A percentile compares a stretch with the other conserved stretches of the same genome.
phyloP scores from a whole-genome alignment of 1,140 invertebrate species.

The Chrysoperla carnea region DNA sequence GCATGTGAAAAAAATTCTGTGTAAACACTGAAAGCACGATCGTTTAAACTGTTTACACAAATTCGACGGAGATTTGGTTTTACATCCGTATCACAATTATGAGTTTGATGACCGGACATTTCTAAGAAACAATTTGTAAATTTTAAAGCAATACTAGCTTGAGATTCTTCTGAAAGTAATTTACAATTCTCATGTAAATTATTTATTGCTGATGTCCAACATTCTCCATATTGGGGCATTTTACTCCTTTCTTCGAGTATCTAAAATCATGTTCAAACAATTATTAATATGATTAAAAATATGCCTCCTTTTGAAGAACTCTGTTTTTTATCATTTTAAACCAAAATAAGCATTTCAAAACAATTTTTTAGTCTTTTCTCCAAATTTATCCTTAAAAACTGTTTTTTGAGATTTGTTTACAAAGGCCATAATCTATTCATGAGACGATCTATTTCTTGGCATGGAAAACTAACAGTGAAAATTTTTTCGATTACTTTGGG shows the following conservation, averaged over 20 bases:
- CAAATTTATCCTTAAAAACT: no score
- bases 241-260: slow-evolving; percentile 16
- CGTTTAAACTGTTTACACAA: slow-evolving; percentile 37
- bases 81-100: slow-evolving; percentile 28
- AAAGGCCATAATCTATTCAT: no score
- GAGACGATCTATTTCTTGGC: no score
- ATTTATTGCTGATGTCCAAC: slow-evolving; percentile 39
- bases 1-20: slow-evolving; percentile 51
- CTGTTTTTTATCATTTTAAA: neutral
- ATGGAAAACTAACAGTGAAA: no score
- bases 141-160: slow-evolving; percentile 37
- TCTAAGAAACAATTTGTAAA: slow-evolving; percentile 48
- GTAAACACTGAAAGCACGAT: slow-evolving; percentile 37
- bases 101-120: slow-evolving; percentile 32
- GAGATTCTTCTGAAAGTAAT: slow-evolving; percentile 35
- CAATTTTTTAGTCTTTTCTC: no score
- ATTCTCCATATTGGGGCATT: slow-evolving; percentile 35
- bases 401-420: no score
- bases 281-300: slow-evolving; percentile 1
- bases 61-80: slow-evolving; percentile 21
- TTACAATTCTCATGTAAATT: slow-evolving; percentile 34
- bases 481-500: no score
- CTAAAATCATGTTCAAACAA: slow-evolving; percentile 8
- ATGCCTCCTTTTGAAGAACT: neutral
- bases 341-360: neutral